phyloP scores from a whole-genome alignment of 2,888 invertebrate species.

The Euplexia lucipara region DNA sequence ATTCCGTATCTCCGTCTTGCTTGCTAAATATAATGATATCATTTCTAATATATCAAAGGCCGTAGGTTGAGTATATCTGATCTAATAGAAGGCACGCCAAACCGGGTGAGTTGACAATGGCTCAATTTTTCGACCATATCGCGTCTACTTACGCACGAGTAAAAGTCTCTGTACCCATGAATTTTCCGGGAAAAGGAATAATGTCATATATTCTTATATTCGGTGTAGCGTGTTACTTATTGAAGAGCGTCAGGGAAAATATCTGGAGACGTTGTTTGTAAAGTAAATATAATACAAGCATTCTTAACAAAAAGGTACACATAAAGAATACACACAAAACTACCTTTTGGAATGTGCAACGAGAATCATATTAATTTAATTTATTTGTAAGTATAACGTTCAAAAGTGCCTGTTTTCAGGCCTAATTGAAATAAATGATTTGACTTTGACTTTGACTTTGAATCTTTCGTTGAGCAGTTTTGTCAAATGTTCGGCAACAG shows the following conservation, averaged over 20 bases:
- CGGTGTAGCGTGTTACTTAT: conserved; percentile 32
- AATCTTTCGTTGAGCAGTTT: not conserved
- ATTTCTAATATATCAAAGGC: conserved; percentile 28
- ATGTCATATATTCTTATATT: conserved; percentile 26
- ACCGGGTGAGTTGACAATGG: conserved; percentile 6
- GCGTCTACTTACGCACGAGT: conserved; percentile 13
- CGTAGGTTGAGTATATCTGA: conserved; percentile 17
- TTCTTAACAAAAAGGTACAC: not conserved
- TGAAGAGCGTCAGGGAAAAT: conserved; percentile 7
- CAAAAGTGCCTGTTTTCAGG: too few species aligned
- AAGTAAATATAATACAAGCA: not conserved
- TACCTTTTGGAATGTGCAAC: too few species aligned
- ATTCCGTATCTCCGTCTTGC: not conserved
- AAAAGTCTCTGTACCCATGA: not conserved
- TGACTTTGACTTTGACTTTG: too few species aligned
- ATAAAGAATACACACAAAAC: too few species aligned
- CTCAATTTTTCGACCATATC: conserved; percentile 26
- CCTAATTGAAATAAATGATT: too few species aligned
- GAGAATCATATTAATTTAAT: too few species aligned
- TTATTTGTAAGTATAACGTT: too few species aligned
- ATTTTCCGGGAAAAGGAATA: conserved; percentile 41
- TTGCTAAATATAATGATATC: conserved; percentile 11
- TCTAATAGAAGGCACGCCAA: conserved; percentile 30
- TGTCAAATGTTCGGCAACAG: not conserved
- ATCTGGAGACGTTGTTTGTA: not conserved